These are phyloP conservation scores for Idaea dimidiata DNA, from an alignment of 2,888 invertebrate genomes.

Conservation along the genomic window DNA sequence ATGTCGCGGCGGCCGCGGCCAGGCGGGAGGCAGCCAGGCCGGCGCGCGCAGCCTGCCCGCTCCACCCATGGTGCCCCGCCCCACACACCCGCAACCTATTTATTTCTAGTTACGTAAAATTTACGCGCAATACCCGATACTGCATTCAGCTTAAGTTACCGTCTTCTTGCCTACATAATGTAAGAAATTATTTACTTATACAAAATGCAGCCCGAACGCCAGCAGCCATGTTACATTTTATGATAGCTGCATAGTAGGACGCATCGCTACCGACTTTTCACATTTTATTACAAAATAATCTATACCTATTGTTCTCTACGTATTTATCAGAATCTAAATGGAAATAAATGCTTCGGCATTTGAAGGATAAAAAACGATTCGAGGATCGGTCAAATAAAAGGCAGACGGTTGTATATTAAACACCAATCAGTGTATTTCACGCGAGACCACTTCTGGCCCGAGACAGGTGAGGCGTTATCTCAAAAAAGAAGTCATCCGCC, in stretches of 20 bases:
- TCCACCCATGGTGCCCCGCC: slow-evolving; percentile 71
- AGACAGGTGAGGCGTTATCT: slow-evolving; percentile 68
- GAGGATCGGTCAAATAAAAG: slow-evolving; percentile 40
- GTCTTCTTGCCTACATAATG: slow-evolving; percentile 28
- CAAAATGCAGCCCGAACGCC: slow-evolving; percentile 19
- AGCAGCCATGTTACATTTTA: neutral
- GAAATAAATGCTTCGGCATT: neutral
- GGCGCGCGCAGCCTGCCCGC: slow-evolving; percentile 70
- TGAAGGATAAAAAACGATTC: neutral
- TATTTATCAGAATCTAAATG: neutral
- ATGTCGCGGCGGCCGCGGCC: slow-evolving; percentile 46
- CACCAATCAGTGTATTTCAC: slow-evolving; percentile 67
- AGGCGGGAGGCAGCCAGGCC: slow-evolving; percentile 37
- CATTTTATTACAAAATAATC: neutral
- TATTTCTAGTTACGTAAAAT: slow-evolving; percentile 81
- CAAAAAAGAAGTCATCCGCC: slow-evolving; percentile 57
- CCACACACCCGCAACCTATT: slow-evolving; percentile 81
- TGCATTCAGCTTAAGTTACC: slow-evolving; percentile 73
- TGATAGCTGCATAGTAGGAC: neutral
- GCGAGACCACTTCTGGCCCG: slow-evolving; percentile 56
- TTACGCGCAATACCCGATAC: slow-evolving; percentile 79
- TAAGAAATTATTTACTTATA: slow-evolving; percentile 31
- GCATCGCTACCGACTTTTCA: neutral
- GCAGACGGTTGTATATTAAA: slow-evolving; percentile 59
- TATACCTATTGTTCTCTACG: neutral